These are phyloP conservation scores for human (Homo sapiens) DNA, from an alignment of 2,113 vertebrate species.

Conservation along the genomic window DNA sequence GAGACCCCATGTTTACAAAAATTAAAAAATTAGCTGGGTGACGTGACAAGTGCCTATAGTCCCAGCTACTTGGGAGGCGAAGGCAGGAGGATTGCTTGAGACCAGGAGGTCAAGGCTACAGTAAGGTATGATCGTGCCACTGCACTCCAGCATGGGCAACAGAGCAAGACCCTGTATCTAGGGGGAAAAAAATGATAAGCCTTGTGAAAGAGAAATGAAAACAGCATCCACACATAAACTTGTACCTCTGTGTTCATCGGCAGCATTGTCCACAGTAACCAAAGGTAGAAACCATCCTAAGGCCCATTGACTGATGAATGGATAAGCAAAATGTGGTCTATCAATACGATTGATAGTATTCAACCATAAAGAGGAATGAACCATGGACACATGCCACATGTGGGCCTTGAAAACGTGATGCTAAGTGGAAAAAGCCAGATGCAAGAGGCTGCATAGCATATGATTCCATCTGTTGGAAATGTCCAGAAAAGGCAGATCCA, in stretches of 20 bases:
- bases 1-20: background rate
- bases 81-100: background rate
- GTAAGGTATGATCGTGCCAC: background rate
- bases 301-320: background rate
- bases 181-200: too few species aligned
- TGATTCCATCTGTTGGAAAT: background rate
- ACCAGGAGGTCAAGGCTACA: background rate
- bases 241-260: fast-evolving
- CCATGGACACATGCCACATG: fast-evolving
- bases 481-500: background rate
- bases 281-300: background rate
- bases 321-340: fast-evolving
- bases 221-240: background rate
- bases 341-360: fast-evolving
- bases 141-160: background rate
- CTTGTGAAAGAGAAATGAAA: too few species aligned
- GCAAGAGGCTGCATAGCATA: fast-evolving
- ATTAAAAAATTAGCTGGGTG: background rate
- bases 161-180: background rate
- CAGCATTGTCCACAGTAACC: background rate
- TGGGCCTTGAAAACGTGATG: background rate
- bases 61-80: background rate
- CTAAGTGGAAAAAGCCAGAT: background rate
- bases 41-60: background rate
- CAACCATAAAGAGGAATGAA: background rate